A percentile compares a stretch with the other conserved stretches of the same genome.
Conservation (phyloP, 2,113 vertebrate species). For the Malurus cyaneus region DNA sequence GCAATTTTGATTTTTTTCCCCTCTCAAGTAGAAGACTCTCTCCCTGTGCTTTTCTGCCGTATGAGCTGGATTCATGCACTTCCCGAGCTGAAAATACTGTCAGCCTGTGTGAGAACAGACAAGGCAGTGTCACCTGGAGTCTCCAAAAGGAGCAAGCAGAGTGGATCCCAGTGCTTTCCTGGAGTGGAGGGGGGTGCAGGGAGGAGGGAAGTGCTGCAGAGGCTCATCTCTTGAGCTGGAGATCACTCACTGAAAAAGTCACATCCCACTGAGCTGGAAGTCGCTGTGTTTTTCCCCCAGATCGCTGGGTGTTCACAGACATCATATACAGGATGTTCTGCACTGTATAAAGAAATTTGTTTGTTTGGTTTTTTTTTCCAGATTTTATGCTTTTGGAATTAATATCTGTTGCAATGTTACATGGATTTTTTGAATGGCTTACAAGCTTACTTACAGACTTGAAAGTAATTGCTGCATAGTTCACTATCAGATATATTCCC, state of each 20-base stretch:
- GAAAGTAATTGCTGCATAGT: not conserved
- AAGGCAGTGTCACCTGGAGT: not conserved
- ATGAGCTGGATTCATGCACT: not conserved
- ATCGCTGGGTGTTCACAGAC: not conserved
- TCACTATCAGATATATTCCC: not conserved
- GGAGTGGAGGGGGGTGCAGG: not conserved
- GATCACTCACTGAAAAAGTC: not conserved
- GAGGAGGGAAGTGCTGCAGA: not conserved
- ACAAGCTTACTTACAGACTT: not conserved
- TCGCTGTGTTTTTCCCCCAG: not conserved
- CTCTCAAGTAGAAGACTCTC: fast-evolving
- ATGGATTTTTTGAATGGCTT: not conserved
- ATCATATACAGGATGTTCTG: not conserved
- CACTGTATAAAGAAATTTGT: not conserved
- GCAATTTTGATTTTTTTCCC: too few species aligned
- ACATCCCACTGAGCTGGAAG: not conserved
- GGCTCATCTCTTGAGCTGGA: not conserved
- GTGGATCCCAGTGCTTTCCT: not conserved
- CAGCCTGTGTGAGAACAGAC: not conserved
- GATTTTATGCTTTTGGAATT: not conserved
- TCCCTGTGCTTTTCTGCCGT: not conserved
- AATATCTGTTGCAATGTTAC: not conserved
- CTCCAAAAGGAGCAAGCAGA: not conserved
- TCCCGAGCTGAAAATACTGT: not conserved
- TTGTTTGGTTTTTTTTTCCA: not conserved